Evolutionary conservation across 2,797 vertebrate species (phyloP).

Genomic region (Pipistrellus kuhlii): DNA sequence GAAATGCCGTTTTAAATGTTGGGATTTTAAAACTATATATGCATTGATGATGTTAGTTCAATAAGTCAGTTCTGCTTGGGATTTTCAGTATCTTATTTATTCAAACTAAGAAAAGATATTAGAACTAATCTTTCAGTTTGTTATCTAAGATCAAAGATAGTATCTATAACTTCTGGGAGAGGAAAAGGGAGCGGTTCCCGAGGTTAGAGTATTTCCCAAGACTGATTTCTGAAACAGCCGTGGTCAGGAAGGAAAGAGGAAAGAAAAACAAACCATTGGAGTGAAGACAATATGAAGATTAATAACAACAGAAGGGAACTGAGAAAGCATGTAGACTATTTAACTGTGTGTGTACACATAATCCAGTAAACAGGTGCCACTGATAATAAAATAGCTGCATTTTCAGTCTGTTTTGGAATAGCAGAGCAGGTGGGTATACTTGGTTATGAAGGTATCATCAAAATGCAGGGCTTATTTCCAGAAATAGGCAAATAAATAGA

Average conservation of each 20-base stretch:
- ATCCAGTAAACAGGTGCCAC: background rate
- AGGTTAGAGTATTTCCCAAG: background rate
- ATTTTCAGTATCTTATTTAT: background rate
- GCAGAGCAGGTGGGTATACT: background rate
- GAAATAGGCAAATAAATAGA: background rate
- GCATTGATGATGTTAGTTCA: background rate
- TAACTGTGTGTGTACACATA: background rate
- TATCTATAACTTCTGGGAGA: background rate
- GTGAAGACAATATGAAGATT: background rate
- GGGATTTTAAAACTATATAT: background rate
- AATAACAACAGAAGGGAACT: background rate
- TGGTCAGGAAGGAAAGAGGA: conserved; percentile 11
- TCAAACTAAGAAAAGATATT: conserved; percentile 28
- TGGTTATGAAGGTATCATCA: background rate
- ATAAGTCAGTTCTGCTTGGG: background rate
- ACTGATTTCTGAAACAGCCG: background rate
- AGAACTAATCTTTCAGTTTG: background rate
- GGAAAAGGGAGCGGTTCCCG: background rate
- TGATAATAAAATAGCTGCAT: background rate
- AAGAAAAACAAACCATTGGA: background rate
- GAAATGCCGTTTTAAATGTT: conserved; percentile 31
- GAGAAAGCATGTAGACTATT: background rate
- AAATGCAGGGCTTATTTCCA: conserved; percentile 18
- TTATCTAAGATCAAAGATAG: conserved; percentile 22
- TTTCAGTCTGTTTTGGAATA: background rate